Percentiles rank a stretch among this genome's conserved stretches.
These are phyloP conservation scores for Ichneumon xanthorius DNA, from an alignment of 2,888 invertebrate genomes.

Conservation along the genomic window DNA sequence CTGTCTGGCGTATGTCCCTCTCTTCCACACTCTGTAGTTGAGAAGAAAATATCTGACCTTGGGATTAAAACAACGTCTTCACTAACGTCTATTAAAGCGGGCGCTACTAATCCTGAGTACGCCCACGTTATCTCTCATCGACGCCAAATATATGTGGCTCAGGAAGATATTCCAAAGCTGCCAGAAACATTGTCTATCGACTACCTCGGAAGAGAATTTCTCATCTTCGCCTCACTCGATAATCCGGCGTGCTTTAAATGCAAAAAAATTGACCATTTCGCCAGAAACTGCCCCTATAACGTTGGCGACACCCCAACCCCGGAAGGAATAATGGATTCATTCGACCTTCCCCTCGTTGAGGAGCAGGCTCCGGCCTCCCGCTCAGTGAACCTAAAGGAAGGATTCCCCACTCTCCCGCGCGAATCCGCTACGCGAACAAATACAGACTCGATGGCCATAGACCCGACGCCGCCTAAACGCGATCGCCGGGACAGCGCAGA, in stretches of 20 bases:
- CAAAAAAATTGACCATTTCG: conserved; percentile 32
- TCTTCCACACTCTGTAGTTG: conserved; percentile 30
- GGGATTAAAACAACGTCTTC: conserved; percentile 31
- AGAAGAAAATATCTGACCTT: conserved; percentile 35
- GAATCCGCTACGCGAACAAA: neutral
- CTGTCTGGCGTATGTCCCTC: conserved; percentile 38
- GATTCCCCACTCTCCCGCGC: neutral
- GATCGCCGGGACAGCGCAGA: neutral
- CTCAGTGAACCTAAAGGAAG: neutral
- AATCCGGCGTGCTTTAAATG: conserved; percentile 36
- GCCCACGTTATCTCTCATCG: conserved; percentile 34
- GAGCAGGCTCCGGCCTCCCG: neutral
- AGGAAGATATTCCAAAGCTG: conserved; percentile 18
- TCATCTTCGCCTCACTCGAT: conserved; percentile 23
- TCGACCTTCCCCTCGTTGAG: neutral
- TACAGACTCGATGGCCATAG: neutral
- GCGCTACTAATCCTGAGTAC: conserved; percentile 23
- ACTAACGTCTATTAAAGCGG: conserved; percentile 38
- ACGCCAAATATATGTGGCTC: conserved; percentile 28
- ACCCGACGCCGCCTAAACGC: neutral
- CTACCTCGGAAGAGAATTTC: conserved; percentile 24
- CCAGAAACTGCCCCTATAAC: conserved; percentile 21
- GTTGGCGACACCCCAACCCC: neutral
- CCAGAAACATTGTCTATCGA: conserved; percentile 6
- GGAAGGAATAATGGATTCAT: neutral